phyloP scores from a whole-genome alignment of 2,888 invertebrate genomes.

The Dolichomitus sp. region DNA sequence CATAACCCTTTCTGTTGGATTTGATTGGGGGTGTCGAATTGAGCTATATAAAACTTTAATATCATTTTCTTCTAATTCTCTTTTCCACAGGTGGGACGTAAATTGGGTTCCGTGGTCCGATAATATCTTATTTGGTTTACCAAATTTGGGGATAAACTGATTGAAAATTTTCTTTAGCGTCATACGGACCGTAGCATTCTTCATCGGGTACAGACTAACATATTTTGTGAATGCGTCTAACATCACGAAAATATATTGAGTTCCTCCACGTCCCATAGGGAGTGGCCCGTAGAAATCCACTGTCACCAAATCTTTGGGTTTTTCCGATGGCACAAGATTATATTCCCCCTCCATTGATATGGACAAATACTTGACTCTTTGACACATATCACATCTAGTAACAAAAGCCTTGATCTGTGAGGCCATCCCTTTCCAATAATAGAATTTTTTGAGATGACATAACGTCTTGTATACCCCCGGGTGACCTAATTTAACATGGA shows the following conservation, averaged over 20 bases:
- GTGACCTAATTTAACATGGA: slow-evolving; percentile 24
- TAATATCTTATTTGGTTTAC: slow-evolving; percentile 53
- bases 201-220: slow-evolving; percentile 70
- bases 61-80: background rate
- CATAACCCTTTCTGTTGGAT: slow-evolving; percentile 30
- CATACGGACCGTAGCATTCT: slow-evolving; percentile 60
- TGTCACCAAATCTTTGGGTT: slow-evolving; percentile 16
- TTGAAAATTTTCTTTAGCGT: slow-evolving; percentile 45
- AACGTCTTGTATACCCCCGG: slow-evolving; percentile 21
- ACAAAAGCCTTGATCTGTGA: background rate
- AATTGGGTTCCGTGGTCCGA: slow-evolving; percentile 69
- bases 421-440: slow-evolving; percentile 41
- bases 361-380: slow-evolving; percentile 17
- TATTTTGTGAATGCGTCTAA: slow-evolving; percentile 73
- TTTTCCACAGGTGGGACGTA: slow-evolving; percentile 15
- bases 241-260: slow-evolving; percentile 70
- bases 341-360: slow-evolving; percentile 58
- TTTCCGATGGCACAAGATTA: background rate
- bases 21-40: slow-evolving; percentile 29
- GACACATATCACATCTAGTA: slow-evolving; percentile 53
- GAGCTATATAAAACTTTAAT: slow-evolving; percentile 9
- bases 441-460: slow-evolving; percentile 27
- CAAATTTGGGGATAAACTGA: slow-evolving; percentile 32
- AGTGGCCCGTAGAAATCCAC: slow-evolving; percentile 32
- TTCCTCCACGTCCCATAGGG: slow-evolving; percentile 21